Conservation (phyloP, 2,888 invertebrate genomes). For the Sesia bembeciformis region DNA sequence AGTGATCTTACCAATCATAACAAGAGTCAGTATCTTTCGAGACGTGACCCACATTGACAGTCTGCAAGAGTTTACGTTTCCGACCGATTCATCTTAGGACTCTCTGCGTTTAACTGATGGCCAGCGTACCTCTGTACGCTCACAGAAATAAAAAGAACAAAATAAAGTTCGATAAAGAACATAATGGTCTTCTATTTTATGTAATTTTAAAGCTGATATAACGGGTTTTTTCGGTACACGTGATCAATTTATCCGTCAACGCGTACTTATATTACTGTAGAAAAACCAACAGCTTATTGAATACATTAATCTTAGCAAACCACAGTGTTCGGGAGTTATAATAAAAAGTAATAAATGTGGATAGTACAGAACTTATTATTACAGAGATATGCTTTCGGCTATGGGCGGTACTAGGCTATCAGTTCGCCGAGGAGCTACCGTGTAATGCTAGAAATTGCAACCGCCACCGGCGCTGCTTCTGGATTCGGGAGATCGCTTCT, state of each 20-base stretch:
- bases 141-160: too few relatives aligned
- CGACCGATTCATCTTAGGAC: too few relatives aligned
- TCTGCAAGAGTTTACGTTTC: too few relatives aligned
- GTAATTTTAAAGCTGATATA: too few relatives aligned
- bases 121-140: too few relatives aligned
- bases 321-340: not conserved
- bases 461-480: conserved; percentile 15
- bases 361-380: conserved; percentile 5
- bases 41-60: too few relatives aligned
- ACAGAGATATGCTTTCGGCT: conserved; percentile 15
- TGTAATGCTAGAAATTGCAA: conserved; percentile 16
- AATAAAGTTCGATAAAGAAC: too few relatives aligned
- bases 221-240: not conserved
- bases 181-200: too few relatives aligned
- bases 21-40: too few relatives aligned
- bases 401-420: conserved; percentile 32
- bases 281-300: conserved; percentile 9
- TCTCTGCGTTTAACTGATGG: too few relatives aligned
- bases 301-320: conserved; percentile 13
- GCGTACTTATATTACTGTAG: not conserved
- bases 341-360: conserved; percentile 7
- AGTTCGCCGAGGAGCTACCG: conserved; percentile 29
- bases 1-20: too few relatives aligned
- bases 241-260: not conserved
- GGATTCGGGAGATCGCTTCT: conserved; percentile 9